Percentiles rank a stretch among this genome's conserved stretches.
Conservation (phyloP, 2,113 vertebrate species). For the Bubalus kerabau region DNA sequence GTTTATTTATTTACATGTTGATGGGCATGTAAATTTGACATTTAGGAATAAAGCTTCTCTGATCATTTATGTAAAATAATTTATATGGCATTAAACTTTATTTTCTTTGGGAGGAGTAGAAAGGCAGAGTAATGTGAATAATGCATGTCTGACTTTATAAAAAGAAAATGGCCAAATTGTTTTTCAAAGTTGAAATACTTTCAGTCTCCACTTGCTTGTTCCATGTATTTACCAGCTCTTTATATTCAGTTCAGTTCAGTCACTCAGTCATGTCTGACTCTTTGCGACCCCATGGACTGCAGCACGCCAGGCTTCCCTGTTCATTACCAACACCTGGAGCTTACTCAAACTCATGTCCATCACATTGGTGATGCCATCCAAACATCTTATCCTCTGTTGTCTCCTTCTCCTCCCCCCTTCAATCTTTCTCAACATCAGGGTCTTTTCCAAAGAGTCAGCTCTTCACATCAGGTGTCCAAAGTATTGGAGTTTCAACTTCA, state of each 20-base stretch:
- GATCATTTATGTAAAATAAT: neutral
- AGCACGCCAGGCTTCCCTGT: neutral
- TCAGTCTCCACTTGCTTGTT: neutral
- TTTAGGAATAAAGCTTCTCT: neutral
- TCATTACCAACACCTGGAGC: neutral
- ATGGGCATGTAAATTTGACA: neutral
- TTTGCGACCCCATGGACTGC: neutral
- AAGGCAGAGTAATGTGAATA: neutral
- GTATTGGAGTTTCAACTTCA: neutral
- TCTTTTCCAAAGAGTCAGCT: neutral
- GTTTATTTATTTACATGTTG: neutral
- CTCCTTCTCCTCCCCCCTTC: neutral
- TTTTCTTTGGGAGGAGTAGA: neutral
- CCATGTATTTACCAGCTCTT: neutral
- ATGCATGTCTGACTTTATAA: neutral
- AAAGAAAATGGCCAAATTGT: neutral
- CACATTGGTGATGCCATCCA: fast-evolving
- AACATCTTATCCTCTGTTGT: neutral
- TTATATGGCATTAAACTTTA: neutral
- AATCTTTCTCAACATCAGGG: neutral
- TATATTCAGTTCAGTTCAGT: neutral
- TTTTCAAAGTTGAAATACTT: neutral
- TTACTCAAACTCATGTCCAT: neutral
- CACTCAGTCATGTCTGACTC: fast-evolving
- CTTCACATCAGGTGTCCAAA: neutral